These are phyloP conservation scores for Danionella dracula DNA, from an alignment of 2,797 vertebrate species.

Conservation along the genomic window DNA sequence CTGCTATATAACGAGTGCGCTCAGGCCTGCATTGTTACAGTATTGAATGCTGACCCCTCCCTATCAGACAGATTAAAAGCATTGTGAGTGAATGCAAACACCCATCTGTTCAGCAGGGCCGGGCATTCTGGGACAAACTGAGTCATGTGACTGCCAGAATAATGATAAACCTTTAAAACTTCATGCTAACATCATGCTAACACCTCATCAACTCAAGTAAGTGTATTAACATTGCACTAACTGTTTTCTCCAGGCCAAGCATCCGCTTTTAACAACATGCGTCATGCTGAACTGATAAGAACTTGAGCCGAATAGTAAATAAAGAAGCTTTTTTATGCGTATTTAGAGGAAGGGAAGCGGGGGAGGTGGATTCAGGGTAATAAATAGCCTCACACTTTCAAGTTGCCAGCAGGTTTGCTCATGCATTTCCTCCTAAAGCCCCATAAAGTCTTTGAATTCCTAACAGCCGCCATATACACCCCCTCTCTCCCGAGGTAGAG, in stretches of 20 bases:
- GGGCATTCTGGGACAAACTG: constrained; percentile 11
- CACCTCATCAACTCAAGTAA: background rate
- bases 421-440: constrained; percentile 51
- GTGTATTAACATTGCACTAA: background rate
- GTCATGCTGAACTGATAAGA: background rate
- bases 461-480: constrained; percentile 32
- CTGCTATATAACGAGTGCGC: constrained; percentile 5
- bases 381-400: constrained; percentile 47
- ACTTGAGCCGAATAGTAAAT: constrained; percentile 4
- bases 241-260: background rate
- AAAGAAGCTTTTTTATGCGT: constrained; percentile 39
- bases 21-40: constrained; percentile 7
- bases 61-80: constrained; percentile 18
- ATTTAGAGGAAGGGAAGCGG: constrained; percentile 29
- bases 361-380: constrained; percentile 28
- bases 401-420: constrained; percentile 48
- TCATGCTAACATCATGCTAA: background rate
- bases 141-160: constrained; percentile 1
- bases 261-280: background rate
- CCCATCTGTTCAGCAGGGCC: constrained; percentile 15
- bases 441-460: constrained; percentile 52
- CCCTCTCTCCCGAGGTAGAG: constrained; percentile 18
- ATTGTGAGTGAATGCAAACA: constrained; percentile 28
- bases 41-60: constrained; percentile 8
- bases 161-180: background rate